phyloP scores from a whole-genome alignment of 2,797 vertebrate species.

The Fistularia tabacaria region DNA sequence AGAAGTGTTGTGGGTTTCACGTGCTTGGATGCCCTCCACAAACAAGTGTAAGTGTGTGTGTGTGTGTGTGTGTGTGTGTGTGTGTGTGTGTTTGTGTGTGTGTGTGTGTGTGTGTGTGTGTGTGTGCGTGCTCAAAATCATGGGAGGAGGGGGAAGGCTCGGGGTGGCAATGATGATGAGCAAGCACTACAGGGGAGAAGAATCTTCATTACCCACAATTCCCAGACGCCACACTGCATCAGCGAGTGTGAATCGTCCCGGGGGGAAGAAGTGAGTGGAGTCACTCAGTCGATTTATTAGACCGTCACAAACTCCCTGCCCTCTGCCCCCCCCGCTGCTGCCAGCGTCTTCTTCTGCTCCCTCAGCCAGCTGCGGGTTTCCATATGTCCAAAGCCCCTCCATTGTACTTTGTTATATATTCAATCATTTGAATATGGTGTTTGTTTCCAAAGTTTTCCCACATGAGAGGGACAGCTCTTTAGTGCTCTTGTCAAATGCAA shows the following conservation, averaged over 20 bases:
- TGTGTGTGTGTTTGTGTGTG: slow-evolving; percentile 4
- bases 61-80: slow-evolving; percentile 9
- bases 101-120: slow-evolving; percentile 4
- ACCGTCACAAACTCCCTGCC: slow-evolving; percentile 48
- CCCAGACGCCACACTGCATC: slow-evolving; percentile 54
- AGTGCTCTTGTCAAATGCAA: neutral
- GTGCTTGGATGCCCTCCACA: slow-evolving; percentile 33
- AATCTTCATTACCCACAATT: slow-evolving; percentile 77
- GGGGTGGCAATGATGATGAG: slow-evolving; percentile 59
- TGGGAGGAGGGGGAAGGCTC: slow-evolving; percentile 29
- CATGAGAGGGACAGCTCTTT: neutral
- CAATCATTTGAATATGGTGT: too few relatives aligned
- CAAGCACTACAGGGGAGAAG: slow-evolving; percentile 73
- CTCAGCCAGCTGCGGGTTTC: slow-evolving; percentile 47
- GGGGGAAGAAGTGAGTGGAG: slow-evolving; percentile 70
- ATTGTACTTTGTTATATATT: too few relatives aligned
- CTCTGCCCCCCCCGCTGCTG: slow-evolving; percentile 40
- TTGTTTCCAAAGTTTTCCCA: too few relatives aligned
- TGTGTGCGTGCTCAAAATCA: slow-evolving; percentile 7
- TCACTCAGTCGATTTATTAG: slow-evolving; percentile 79
- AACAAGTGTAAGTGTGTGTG: slow-evolving; percentile 2
- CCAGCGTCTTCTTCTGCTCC: slow-evolving; percentile 18
- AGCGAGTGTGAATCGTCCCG: slow-evolving; percentile 67
- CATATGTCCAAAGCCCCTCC: slow-evolving; percentile 41
- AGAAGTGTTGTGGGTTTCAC: slow-evolving; percentile 3